Evolutionary conservation across 2,113 vertebrate genomes (phyloP), one percentile per base, ranked within the genome.

Genomic region (Merops nubicus): DNA sequence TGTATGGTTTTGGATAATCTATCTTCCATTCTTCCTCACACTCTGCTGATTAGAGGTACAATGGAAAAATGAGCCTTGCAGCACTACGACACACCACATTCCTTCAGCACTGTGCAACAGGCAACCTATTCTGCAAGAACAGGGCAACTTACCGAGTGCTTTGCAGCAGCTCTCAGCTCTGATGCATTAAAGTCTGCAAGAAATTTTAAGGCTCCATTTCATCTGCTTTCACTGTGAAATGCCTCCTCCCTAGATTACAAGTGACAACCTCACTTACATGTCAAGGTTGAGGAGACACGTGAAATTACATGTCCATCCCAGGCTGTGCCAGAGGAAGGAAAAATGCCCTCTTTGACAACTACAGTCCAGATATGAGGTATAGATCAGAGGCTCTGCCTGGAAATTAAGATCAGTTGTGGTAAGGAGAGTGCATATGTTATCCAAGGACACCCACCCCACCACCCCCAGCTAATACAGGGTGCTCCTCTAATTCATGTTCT

Each of bases 71-170:
- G 15, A 31, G 54, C 16, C 33, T 89, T 91, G 28, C 65, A 83
- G 36, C 53, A 29, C 10, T 68, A 4, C 8, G 48, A 36, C 31
- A 17, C 0, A 2, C 21, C 26, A 5, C 26, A 4, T 64, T 43
- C 47, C 65, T 42, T 59, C 45, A 60, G 28, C 4, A 0, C 29
- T 0, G 0, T 42, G 72, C 70, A 81, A 86, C 74, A 81, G 51
- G 70, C 54, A 34, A 2, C 0, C 0, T 0, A 0, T 18, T 77
- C 54, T 3, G 18, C 1, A 4, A 76, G 59, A 74, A 54, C 36
- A 34, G 6, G 20, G 22, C 29, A 40, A 48, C 59, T 18, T 76
- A 47, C 48, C 0, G 0, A 60, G 45, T 2, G 6, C 80, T 62
- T 34, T 2, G 1, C 36, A 43, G 48, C 62, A 48, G 40, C 34